These are phyloP conservation scores for Lonchura striata DNA, from an alignment of 2,113 vertebrate species.

Conservation along the genomic window DNA sequence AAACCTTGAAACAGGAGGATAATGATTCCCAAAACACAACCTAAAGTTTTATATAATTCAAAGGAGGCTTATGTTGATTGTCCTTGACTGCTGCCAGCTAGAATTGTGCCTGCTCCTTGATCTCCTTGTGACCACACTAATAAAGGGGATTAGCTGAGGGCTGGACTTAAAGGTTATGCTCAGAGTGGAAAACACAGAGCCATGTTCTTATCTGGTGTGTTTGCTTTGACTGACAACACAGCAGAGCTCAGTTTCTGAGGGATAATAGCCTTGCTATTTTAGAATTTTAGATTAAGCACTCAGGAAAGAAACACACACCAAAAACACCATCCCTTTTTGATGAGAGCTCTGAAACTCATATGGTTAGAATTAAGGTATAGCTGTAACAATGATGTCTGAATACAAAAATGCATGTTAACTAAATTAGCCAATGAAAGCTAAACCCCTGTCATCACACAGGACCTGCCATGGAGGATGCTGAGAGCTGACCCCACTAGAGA, in stretches of 20 bases:
- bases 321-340: background rate
- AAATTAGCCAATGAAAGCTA: background rate
- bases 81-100: background rate
- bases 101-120: background rate
- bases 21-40: background rate
- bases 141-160: background rate
- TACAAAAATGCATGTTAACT: background rate
- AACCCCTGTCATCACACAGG: background rate
- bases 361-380: background rate
- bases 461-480: fast-evolving
- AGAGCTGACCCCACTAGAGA: background rate
- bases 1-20: background rate
- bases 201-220: background rate
- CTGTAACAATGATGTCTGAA: background rate
- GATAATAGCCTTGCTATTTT: background rate
- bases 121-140: background rate
- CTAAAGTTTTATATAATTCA: background rate
- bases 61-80: background rate
- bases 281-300: background rate
- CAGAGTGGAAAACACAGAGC: background rate
- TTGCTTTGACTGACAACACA: background rate
- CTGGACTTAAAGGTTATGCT: background rate
- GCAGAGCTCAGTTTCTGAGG: background rate
- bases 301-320: background rate
- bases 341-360: background rate